Evolutionary conservation across 2,113 vertebrate species (phyloP), one percentile per base, ranked within the genome.

Genomic region (Odobenus rosmarus): DNA sequence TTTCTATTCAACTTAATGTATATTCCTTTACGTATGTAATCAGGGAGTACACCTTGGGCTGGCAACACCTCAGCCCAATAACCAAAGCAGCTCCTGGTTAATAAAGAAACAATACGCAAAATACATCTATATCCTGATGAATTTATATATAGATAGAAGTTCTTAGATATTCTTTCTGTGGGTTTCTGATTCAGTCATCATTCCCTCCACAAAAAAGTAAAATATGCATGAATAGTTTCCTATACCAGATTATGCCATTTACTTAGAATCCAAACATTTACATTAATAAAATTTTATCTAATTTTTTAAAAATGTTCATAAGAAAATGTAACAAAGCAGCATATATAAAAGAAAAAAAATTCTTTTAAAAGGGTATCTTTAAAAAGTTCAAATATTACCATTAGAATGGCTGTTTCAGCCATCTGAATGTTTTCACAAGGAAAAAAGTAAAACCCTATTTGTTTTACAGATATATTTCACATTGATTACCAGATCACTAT

Each of bases 101-200:
- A 97, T 90, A 96, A 97, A 92, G 92, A 96, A 95, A 92, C 57
- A 97, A 90, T 79, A 90, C 42, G 67, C 84, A 96, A 80, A 96
- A 67, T 64, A 24, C 33, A 82, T 94, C 80, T 61, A 80, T 51
- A 93, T 19, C 21, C 33, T 90, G 86, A 80, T 81, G 87, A 83
- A 95, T 95, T 64, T 84, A 46, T 67, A 26, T 71, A 42, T n/a
- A 28, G 49, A 23, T 61, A 21, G 26, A 88, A 92, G 51, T 53
- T 90, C 83, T 92, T n/a, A 83, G n/a, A 72, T 64, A 79, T 23
- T 72, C n/a, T 86, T 95, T 69, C 74, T 84, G 28, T 90, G 57
- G 77, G 51, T 94, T 93, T 97, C 49, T 93, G 31, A 87, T 72
- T 53, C 39, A 69, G 33, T 82, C 28, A 84, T 61, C 7, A 36